Base-by-base conservation (phyloP, 2,888 invertebrate species). In the Drosophila algonquin region DNA sequence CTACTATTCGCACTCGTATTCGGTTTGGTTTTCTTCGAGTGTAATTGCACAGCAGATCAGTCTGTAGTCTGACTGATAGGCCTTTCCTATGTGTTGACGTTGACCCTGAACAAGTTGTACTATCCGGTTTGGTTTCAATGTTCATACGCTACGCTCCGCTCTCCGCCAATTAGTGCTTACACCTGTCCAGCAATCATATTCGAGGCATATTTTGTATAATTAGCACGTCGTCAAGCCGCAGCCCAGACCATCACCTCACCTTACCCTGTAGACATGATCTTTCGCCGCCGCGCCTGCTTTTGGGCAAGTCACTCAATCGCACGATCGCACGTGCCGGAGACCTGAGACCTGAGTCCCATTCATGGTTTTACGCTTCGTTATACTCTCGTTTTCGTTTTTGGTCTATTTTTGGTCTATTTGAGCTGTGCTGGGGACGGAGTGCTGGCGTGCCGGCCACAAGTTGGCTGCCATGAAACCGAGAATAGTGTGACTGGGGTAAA, bases 111-210 rank as follows among this genome's bases (percentile, higher is more conserved):
- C 50, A 62, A 55, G 32, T 32, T 46, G 48, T 44, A 52, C 65
- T 32, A 65, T 65, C 65, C 65, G 57, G 59, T 81, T 73, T 73
- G 57, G 59, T 78, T 73, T 73, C 79, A 89, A 75, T 78, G 79
- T 64, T 67, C 55, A 30, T 45, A 32, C 57, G 44, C 21, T 59
- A 44, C 44, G 54, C 51, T 61, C 51, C 44, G 54, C 51, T 61
- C 51, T n/a, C 52, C 65, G 62, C 58, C 83, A 82, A 83, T 88
- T 82, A 83, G 75, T 75, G 86, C 73, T 86, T 80, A 83, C 84
- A 88, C 69, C 78, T 71, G 89, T 73, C 63, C 48, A 56, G 55
- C 83, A 54, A 69, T 79, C 75, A 59, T 51, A 24, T 18, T 16
- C 18, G 46, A 32, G 35, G 48, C 69, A 71, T 71, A 73, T 52